Percentiles rank a stretch among this genome's conserved stretches.
Evolutionary conservation across 2,888 invertebrate genomes (phyloP).

Genomic region (Cryptocephalus primarius): DNA sequence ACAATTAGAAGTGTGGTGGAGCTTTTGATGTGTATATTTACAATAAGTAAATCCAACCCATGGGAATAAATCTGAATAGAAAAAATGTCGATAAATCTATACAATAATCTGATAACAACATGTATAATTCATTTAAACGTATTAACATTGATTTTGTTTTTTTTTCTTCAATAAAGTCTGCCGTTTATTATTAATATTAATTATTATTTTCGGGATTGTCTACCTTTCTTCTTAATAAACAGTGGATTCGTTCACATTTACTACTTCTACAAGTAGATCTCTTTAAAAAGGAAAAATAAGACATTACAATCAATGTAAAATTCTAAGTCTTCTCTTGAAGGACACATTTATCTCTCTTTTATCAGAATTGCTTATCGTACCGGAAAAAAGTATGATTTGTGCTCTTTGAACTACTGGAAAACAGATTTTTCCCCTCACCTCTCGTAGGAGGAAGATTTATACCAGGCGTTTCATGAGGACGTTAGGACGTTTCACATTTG

Average conservation of each 20-base stretch:
- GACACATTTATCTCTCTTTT: conserved; percentile 17
- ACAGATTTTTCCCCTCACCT: no score
- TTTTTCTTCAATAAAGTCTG: conserved; percentile 9
- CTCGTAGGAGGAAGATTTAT: no score
- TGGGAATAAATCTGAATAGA: no score
- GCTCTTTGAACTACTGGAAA: conserved; percentile 1
- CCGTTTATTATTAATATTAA: not conserved
- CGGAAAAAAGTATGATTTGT: conserved; percentile 6
- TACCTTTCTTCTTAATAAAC: conserved; percentile 12
- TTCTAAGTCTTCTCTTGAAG: conserved; percentile 19
- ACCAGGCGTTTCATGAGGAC: no score
- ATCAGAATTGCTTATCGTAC: conserved; percentile 22
- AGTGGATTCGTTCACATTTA: no score
- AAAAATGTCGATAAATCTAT: not conserved
- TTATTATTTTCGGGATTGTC: conserved; percentile 24
- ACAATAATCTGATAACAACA: conserved; percentile 16
- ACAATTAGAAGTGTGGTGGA: no score
- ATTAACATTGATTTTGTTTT: conserved; percentile 19
- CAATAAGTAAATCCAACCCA: no score
- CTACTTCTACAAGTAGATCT: not conserved
- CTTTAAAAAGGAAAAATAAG: conserved; percentile 16
- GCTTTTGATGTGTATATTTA: no score
- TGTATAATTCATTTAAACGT: conserved; percentile 21
- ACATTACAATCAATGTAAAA: conserved; percentile 14
- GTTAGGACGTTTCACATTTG: no score